Base-by-base conservation (phyloP, 2,797 vertebrate genomes). In the Alca torda region DNA sequence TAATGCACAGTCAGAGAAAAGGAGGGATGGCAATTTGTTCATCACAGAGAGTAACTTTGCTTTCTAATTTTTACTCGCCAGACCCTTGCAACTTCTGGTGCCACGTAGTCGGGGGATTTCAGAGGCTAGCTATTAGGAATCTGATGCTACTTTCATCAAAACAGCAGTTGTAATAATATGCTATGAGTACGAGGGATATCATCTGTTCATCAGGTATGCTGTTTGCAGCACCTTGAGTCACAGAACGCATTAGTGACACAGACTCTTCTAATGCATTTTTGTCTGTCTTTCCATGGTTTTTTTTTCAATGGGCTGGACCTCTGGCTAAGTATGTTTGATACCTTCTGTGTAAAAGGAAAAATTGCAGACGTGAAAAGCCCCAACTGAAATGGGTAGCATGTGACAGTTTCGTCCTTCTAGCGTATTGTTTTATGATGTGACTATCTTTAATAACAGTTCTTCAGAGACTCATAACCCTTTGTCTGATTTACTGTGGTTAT, bases 401-500 rank as follows among this genome's bases (percentile, higher is more conserved):
- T 70, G 81, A 92, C 30, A 84, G 77, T 80, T 56, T 59, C 73
- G 85, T 96, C 63, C 73, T 94, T 90, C 70, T 74, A 91, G 87
- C 67, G 23, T 73, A 57, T 89, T 95, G 63, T 87, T 97, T 96
- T 95, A 89, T 87, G 83, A 92, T 78, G 35, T 94, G 57, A 37
- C 69, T 91, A 3, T 92, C 91, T 94, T 96, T 96, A 97, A 94
- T 94, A 96, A 95, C 61, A 86, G 56, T 73, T 96, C 92, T 96
- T 95, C 53, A 21, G 89, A 96, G 80, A 74, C 90, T 93, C 91
- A 74, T 96, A 96, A 95, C 26, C 64, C 50, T 94, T 96, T 85
- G 46, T 86, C 53, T 96, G 92, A 97, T 96, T 97, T 96, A 96
- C 89, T 80, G 67, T 79, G 67, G 84, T 95, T 95, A 96, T 97